phyloP scores from a whole-genome alignment of 2,113 vertebrate species.

The Ginglymostoma cirratum region DNA sequence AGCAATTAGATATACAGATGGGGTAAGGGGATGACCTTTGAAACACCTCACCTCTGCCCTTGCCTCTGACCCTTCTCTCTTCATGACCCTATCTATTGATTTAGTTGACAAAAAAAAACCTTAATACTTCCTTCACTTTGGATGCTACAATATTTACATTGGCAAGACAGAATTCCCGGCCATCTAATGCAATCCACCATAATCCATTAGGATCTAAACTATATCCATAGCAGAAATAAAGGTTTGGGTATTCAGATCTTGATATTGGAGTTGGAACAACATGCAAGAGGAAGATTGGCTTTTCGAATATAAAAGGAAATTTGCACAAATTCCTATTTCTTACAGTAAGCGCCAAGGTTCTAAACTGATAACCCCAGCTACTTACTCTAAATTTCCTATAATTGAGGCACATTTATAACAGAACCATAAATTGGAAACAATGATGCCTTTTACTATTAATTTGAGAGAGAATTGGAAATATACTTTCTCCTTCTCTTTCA shows the following conservation, averaged over 20 bases:
- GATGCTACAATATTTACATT: neutral
- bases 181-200: neutral
- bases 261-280: neutral
- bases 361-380: neutral
- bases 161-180: neutral
- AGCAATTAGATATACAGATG: no score
- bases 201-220: neutral
- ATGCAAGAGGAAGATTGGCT: neutral
- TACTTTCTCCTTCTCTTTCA: neutral
- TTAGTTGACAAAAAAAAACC: neutral
- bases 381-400: neutral
- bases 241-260: neutral
- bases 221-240: neutral
- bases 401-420: neutral
- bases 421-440: constrained; percentile 9
- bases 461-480: neutral
- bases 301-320: neutral
- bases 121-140: neutral
- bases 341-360: neutral
- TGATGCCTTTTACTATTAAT: neutral
- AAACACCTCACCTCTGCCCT: no score
- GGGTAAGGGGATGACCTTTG: no score
- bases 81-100: neutral
- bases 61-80: no score
- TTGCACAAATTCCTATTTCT: neutral